Evolutionary conservation across 2,113 vertebrate species (phyloP).

Genomic region (Cervus canadensis): DNA sequence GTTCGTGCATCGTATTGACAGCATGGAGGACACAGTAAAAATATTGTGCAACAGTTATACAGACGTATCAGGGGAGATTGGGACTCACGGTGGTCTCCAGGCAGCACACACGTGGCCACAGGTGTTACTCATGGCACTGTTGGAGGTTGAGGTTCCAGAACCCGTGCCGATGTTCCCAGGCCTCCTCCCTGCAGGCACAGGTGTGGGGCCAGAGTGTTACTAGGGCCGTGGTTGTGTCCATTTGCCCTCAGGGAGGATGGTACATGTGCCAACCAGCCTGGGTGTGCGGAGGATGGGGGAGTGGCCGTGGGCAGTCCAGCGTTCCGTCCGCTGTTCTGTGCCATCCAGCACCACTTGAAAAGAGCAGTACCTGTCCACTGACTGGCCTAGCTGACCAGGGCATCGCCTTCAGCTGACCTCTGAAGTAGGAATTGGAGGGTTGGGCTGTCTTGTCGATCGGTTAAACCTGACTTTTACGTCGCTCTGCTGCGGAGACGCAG

Average conservation of each 20-base stretch:
- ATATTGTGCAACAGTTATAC: rapidly evolving
- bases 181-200: rapidly evolving
- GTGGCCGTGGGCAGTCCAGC: rapidly evolving
- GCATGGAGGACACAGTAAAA: rapidly evolving
- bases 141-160: rapidly evolving
- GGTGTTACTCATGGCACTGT: rapidly evolving
- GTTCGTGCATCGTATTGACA: rapidly evolving
- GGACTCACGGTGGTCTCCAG: rapidly evolving
- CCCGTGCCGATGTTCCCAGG: rapidly evolving
- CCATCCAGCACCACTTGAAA: rapidly evolving
- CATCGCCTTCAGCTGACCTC: rapidly evolving
- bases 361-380: rapidly evolving
- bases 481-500: not conserved
- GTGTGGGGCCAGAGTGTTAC: rapidly evolving
- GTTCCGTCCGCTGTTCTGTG: rapidly evolving
- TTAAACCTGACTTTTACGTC: too few species aligned
- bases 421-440: too few species aligned
- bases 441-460: not conserved
- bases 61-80: rapidly evolving
- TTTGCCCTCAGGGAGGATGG: not conserved
- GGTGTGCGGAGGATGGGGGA: rapidly evolving
- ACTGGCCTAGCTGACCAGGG: not conserved
- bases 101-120: rapidly evolving
- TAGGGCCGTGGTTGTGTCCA: rapidly evolving
- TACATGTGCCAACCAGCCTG: rapidly evolving